Percentiles rank a stretch among this genome's conserved stretches.
These are phyloP conservation scores for Hydrotaea diabolus DNA, from an alignment of 2,888 invertebrate genomes.

Conservation along the genomic window DNA sequence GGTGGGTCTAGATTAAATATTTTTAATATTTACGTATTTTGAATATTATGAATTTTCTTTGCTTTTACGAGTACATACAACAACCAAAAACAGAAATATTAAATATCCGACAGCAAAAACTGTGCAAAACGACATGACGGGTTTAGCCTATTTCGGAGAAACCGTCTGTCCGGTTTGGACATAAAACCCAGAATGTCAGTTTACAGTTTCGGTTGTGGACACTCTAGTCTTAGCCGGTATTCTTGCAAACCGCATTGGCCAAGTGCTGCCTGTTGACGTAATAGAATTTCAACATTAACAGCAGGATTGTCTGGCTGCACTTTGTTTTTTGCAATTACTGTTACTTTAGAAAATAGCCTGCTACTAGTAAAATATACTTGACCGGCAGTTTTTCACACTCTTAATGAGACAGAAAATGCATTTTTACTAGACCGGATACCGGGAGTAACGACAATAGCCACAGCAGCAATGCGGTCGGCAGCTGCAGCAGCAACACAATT, in stretches of 20 bases:
- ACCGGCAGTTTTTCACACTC: conserved; percentile 87
- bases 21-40: too few species aligned
- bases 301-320: conserved; percentile 54
- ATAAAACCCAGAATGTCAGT: too few species aligned
- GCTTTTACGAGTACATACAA: too few species aligned
- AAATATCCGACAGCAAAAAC: too few species aligned
- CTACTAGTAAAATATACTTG: conserved; percentile 54
- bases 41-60: too few species aligned
- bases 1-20: too few species aligned
- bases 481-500: conserved; percentile 10
- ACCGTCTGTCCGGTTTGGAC: too few species aligned
- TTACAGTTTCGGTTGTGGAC: too few species aligned
- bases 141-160: too few species aligned
- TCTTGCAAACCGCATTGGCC: neutral
- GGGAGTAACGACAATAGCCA: neutral
- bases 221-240: neutral
- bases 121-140: too few species aligned
- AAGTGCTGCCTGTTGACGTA: conserved; percentile 6
- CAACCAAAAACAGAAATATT: too few species aligned
- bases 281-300: conserved; percentile 51
- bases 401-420: conserved; percentile 93
- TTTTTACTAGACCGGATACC: conserved; percentile 76
- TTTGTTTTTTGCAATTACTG: conserved; percentile 40
- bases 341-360: conserved; percentile 39
- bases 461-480: neutral